Evolutionary conservation across 1,140 invertebrate species (phyloP).

Genomic region (Conus ventricosus): DNA sequence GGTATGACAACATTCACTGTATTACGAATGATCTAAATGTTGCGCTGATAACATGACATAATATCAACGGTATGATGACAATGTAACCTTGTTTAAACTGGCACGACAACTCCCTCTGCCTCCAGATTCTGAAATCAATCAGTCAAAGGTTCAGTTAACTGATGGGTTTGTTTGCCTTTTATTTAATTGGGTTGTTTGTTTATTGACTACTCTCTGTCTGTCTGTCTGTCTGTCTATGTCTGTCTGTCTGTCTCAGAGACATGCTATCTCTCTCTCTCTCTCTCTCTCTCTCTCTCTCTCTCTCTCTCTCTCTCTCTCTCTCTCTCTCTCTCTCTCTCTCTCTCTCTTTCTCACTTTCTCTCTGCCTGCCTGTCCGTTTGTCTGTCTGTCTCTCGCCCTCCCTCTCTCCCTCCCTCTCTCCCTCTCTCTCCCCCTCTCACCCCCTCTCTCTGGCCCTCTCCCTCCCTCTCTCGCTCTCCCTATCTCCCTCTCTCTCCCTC

Average conservation of each 20-base stretch:
- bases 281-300: no score
- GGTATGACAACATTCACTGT: neutral
- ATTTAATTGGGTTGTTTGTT: no score
- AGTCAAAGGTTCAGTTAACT: neutral
- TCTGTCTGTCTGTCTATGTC: no score
- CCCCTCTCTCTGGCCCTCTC: neutral
- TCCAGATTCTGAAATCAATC: slow-evolving; percentile 13
- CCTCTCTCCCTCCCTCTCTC: neutral
- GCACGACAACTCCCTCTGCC: neutral
- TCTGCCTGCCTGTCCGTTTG: neutral
- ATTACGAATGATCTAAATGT: neutral
- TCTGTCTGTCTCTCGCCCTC: neutral
- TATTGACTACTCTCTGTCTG: no score
- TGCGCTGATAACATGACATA: neutral
- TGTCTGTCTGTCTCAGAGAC: no score
- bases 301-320: no score
- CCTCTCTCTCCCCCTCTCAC: neutral
- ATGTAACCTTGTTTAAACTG: neutral
- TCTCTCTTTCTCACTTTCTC: neutral
- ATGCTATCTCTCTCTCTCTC: no score
- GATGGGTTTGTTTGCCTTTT: no score
- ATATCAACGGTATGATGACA: neutral
- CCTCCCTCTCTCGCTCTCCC: no score
- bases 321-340: no score
- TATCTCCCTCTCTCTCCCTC: no score